Conservation (phyloP, 2,113 vertebrate genomes). For the Silurus meridionalis region DNA sequence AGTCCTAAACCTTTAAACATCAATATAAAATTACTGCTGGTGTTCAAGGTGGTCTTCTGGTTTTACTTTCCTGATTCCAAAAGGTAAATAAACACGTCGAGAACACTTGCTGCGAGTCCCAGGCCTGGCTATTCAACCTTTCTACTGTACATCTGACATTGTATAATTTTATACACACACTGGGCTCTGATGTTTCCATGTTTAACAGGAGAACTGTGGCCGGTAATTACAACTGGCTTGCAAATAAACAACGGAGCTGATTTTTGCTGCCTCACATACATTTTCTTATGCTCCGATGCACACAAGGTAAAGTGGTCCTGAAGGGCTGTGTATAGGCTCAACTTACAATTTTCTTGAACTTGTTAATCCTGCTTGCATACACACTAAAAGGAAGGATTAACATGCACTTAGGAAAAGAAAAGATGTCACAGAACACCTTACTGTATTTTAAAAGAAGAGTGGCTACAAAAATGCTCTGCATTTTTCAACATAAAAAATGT, state of each 20-base stretch:
- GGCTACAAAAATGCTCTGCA: conserved; percentile 62
- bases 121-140: conserved; percentile 8
- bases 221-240: conserved; percentile 76
- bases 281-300: conserved; percentile 64
- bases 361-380: conserved; percentile 72
- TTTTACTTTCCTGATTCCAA: conserved; percentile 46
- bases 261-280: conserved; percentile 66
- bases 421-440: conserved; percentile 51
- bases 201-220: conserved; percentile 55
- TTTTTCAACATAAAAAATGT: conserved; percentile 76
- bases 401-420: conserved; percentile 67
- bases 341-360: conserved; percentile 78
- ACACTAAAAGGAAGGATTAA: conserved; percentile 80
- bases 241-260: conserved; percentile 77
- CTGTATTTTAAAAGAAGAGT: conserved; percentile 55
- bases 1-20: conserved; percentile 48
- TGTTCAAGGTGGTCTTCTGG: conserved; percentile 52
- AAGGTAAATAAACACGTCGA: conserved; percentile 49
- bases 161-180: conserved; percentile 43
- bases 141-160: conserved; percentile 61
- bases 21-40: conserved; percentile 35
- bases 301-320: conserved; percentile 73
- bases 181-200: conserved; percentile 55
- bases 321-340: conserved; percentile 76
- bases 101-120: conserved; percentile 18